Evolutionary conservation across 2,888 invertebrate species (phyloP).

Genomic region (Eristalinus sepulchralis): DNA sequence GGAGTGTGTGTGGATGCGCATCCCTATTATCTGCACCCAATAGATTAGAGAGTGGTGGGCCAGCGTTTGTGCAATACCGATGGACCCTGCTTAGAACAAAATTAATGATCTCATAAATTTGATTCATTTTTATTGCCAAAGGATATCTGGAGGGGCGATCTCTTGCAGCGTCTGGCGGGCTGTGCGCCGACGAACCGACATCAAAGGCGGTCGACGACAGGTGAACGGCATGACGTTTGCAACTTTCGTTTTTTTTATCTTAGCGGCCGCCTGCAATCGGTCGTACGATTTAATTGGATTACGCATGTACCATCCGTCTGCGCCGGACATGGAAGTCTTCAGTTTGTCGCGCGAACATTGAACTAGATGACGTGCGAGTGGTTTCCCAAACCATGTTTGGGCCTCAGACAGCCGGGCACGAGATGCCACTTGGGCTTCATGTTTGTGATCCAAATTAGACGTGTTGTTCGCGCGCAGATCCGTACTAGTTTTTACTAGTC

Average conservation of each 20-base stretch:
- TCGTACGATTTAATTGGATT: conserved; percentile 64
- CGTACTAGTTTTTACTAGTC: conserved; percentile 28
- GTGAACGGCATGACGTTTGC: conserved; percentile 30
- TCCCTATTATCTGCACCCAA: conserved; percentile 22
- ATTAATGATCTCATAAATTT: conserved; percentile 73
- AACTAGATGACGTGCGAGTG: conserved; percentile 64
- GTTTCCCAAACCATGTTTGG: conserved; percentile 54
- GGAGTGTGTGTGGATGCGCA: not conserved
- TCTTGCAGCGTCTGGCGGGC: not conserved
- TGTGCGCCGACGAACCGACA: conserved; percentile 17
- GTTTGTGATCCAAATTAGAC: conserved; percentile 71
- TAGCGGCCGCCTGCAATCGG: conserved; percentile 5
- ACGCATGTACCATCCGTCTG: conserved; percentile 41
- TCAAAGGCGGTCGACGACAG: conserved; percentile 66
- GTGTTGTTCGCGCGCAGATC: conserved; percentile 36
- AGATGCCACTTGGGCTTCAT: conserved; percentile 67
- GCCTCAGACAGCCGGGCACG: conserved; percentile 67
- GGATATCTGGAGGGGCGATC: conserved; percentile 37
- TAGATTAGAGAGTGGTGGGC: conserved; percentile 13
- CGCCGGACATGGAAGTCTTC: conserved; percentile 47
- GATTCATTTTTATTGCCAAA: conserved; percentile 71
- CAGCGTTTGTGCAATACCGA: conserved; percentile 64
- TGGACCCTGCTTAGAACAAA: conserved; percentile 41
- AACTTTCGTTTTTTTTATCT: conserved; percentile 56
- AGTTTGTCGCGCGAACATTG: conserved; percentile 66